A percentile compares a stretch with the other conserved stretches of the same genome.
phyloP scores from a whole-genome alignment of 2,888 invertebrate genomes.

The Sphaeridia pumilis region DNA sequence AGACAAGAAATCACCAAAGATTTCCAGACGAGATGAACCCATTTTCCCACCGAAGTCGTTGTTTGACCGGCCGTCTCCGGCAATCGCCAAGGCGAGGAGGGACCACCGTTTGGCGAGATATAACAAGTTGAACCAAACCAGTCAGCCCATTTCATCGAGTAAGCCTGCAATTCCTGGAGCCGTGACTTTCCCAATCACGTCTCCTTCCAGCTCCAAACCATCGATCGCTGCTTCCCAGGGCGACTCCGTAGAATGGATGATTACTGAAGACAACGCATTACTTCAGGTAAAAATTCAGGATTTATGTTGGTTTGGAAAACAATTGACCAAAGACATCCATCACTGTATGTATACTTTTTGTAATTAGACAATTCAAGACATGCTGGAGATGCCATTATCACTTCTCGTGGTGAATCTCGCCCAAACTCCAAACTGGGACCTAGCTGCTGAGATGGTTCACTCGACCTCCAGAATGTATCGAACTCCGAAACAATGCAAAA shows the following conservation, averaged over 20 bases:
- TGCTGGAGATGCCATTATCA: slow-evolving; percentile 58
- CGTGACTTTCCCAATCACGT: slow-evolving; percentile 33
- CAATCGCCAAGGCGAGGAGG: slow-evolving; percentile 60
- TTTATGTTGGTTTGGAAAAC: neutral
- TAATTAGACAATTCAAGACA: slow-evolving; percentile 45
- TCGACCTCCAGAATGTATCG: slow-evolving; percentile 73
- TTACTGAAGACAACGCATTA: slow-evolving; percentile 80
- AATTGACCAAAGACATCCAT: neutral
- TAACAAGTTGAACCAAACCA: slow-evolving; percentile 24
- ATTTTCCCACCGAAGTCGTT: slow-evolving; percentile 66
- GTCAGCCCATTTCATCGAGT: slow-evolving; percentile 5
- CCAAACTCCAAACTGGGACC: slow-evolving; percentile 91
- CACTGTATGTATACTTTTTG: neutral
- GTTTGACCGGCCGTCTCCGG: slow-evolving; percentile 66
- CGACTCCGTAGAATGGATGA: slow-evolving; percentile 72
- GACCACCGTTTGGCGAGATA: slow-evolving; percentile 66
- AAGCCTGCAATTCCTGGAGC: slow-evolving; percentile 30
- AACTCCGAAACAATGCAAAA: slow-evolving; percentile 80
- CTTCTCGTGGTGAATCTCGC: slow-evolving; percentile 64
- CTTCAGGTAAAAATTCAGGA: slow-evolving; percentile 51
- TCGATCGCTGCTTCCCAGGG: slow-evolving; percentile 51
- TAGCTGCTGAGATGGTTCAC: slow-evolving; percentile 82
- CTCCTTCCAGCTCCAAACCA: slow-evolving; percentile 34
- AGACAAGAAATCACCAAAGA: slow-evolving; percentile 38
- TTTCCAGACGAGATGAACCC: slow-evolving; percentile 57